Evolutionary conservation across 92 coral and sea anemone species (phyloP), one percentile per base, ranked within the genome.

Genomic region (Palythoa caribaeorum): DNA sequence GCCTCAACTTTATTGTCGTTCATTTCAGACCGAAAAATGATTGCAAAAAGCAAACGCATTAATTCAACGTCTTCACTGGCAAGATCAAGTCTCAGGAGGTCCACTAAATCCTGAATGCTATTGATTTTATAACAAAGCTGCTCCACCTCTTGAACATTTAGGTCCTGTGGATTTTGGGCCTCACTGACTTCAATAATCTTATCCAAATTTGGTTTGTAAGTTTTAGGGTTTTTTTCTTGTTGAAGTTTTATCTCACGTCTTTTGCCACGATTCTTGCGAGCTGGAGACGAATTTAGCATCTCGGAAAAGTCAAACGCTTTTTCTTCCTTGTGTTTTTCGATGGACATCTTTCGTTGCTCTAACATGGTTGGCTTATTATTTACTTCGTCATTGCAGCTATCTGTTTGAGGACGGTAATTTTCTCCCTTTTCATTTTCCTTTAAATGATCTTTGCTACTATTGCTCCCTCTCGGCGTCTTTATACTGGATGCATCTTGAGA

Each of bases 271-370:
- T 81, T 81, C 10, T 52, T 66, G 1, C 11, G 21, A 20, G 40
- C 40, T 38, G 19, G 7, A 28, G 73, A 21, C 20, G 47, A 5
- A 3, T 20, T 19, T 63, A 63, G 5, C 40, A 28, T 44, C 19
- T 66, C 76, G 19, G 76, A 81, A 44, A 81, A 81, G 51, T 40
- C 60, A 47, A 81, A 66, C 5, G 47, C 48, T 7, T 69, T 69
- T 66, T 65, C 37, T 11, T 63, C 15, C 13, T 66, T 81, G 76
- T 81, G 86, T 20, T 66, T 40, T 51, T 66, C 75, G 50, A 81
- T 81, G 21, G 86, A 66, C 60, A 71, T 65, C 76, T 81, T 81
- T 47, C 76, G 59, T 68, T 81, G 73, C 12, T 65, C 86, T 66
- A 47, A 50, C 63, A 81, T 81, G 19, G 86, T 81, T 16, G 40